Conservation (phyloP, 2,113 vertebrate species). For the Cinclus cinclus region DNA sequence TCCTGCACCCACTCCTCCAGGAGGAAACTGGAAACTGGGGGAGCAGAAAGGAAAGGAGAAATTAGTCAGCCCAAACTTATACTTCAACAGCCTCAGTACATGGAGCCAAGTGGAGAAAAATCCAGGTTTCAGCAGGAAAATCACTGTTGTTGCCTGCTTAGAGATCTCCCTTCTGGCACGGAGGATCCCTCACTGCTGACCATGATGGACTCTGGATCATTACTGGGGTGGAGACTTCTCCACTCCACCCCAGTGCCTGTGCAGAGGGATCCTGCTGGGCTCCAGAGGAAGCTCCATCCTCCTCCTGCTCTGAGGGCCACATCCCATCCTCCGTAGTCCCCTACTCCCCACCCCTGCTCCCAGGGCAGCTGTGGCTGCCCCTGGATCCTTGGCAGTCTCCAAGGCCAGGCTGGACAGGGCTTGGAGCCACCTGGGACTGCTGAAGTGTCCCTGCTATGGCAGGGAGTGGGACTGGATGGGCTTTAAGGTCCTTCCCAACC, state of each 20-base stretch:
- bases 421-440: neutral
- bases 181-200: neutral
- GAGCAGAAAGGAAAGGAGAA: neutral
- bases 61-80: neutral
- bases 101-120: neutral
- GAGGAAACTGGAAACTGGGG: neutral
- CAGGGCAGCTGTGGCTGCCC: neutral
- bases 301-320: neutral
- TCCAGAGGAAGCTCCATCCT: neutral
- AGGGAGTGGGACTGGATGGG: accelerated
- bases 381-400: neutral
- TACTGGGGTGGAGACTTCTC: neutral
- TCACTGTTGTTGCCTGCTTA: neutral
- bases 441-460: neutral
- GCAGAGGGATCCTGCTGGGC: neutral
- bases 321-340: neutral
- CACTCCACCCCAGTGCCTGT: neutral
- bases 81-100: neutral
- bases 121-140: neutral
- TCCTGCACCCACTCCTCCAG: accelerated
- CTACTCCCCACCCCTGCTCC: neutral
- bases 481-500: neutral
- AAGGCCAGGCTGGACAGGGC: neutral
- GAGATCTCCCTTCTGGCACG: neutral
- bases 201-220: neutral